A percentile compares a stretch with the other conserved stretches of the same genome.
Conservation (phyloP, 2,797 vertebrate species). For the Prionace glauca region DNA sequence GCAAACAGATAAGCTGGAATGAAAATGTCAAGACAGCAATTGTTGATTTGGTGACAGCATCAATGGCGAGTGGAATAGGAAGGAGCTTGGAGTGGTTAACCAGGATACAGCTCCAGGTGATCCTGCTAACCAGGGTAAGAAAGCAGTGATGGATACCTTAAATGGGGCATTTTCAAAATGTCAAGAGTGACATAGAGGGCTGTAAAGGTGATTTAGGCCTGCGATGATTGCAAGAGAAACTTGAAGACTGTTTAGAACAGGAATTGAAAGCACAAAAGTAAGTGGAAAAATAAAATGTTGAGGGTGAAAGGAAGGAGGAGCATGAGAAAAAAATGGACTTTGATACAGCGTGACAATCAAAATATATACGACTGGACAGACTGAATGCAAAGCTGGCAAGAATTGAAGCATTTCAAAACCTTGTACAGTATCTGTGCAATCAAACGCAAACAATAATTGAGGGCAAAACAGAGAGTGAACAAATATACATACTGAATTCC, state of each 20-base stretch:
- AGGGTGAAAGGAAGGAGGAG: background rate
- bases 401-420: background rate
- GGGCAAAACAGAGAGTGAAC: background rate
- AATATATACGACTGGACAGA: background rate
- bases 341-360: background rate
- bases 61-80: background rate
- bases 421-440: background rate
- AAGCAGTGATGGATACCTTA: background rate
- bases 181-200: background rate
- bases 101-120: background rate
- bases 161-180: background rate
- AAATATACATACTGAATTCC: background rate
- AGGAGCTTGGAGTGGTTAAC: background rate
- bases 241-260: background rate
- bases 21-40: background rate
- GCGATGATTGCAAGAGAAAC: background rate
- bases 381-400: background rate
- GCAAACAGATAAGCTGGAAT: background rate
- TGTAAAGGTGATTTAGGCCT: background rate
- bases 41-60: background rate
- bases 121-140: background rate
- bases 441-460: background rate
- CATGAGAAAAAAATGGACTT: background rate
- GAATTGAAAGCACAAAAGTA: background rate
- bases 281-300: background rate